Base-by-base conservation (phyloP, 2,113 vertebrate species). In the Clarias macrocephalus region DNA sequence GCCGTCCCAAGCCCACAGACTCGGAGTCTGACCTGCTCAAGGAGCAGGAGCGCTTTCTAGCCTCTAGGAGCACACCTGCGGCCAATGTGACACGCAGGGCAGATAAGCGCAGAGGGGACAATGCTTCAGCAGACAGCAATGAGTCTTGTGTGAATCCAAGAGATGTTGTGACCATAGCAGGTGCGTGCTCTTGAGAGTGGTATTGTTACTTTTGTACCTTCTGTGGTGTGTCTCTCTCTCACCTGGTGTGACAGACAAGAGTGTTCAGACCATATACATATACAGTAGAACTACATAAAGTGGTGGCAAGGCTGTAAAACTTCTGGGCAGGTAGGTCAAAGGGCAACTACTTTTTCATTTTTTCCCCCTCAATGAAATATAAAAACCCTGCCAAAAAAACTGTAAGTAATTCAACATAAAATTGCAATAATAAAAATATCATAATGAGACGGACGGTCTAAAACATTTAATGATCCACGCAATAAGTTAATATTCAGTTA, bases 1-100 rank as follows among this genome's bases (percentile, higher is more conserved):
- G 93, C 0, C 97, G 98, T 89, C 98, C 98, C 4, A 97, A 97
- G 88, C 96, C 97, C 21, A 95, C 96, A 1, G 98, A 99, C 91
- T 98, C 96, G 0, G 98, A 99, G 93, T 95, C 92, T 3, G 98
- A 99, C 91, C 93, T 99, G 86, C 93, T 99, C 23, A 95, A 80
- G 60, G 97, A 98, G 88, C 98, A 99, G 91, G 93, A 95, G 86
- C 92, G 94, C 87, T 99, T 99, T 90, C 93, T 99, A 75, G 93
- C 95, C 83, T 93, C 96, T 15, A 93, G 96, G 2, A 91, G 93
- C 37, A 92, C 91, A 7, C 95, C 97, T 5, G 95, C 96, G 1
- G 97, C 96, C 60, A 95, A 89, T 15, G 89, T 98, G 88, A 91
- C 97, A 88, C 96, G 96, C 80, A 96, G 97, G 70, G 96, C 95